phyloP scores from a whole-genome alignment of 2,888 invertebrate genomes.

The Myopa tessellatipennis region DNA sequence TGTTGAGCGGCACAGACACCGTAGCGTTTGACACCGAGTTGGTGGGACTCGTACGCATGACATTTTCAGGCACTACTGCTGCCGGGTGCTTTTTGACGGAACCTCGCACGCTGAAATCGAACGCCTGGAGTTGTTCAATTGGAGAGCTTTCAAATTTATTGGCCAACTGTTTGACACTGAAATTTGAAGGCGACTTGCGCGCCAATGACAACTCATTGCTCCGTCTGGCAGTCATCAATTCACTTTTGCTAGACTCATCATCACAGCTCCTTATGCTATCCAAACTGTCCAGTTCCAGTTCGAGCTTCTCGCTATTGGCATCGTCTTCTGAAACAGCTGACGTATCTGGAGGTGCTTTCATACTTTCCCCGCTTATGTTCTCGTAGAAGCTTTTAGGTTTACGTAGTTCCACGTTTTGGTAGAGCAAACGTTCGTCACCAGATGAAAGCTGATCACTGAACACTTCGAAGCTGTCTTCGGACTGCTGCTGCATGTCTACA shows the following conservation, averaged over 20 bases:
- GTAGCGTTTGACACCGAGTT: not conserved
- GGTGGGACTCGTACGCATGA: not conserved
- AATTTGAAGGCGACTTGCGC: constrained; percentile 66
- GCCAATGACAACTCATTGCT: constrained; percentile 41
- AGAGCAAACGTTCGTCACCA: constrained; percentile 54
- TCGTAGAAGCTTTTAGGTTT: constrained; percentile 65
- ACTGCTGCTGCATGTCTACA: constrained; percentile 48
- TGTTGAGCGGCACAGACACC: constrained; percentile 21
- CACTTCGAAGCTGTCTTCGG: not conserved
- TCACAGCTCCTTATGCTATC: constrained; percentile 54
- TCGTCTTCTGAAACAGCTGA: constrained; percentile 46
- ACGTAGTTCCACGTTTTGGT: constrained; percentile 67
- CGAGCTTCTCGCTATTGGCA: constrained; percentile 44
- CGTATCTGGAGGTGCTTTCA: constrained; percentile 52
- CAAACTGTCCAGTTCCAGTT: constrained; percentile 59
- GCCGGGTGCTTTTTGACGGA: constrained; percentile 45
- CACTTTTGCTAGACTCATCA: constrained; percentile 36
- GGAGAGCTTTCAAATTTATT: constrained; percentile 74
- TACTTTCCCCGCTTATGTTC: constrained; percentile 63
- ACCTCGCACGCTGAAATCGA: constrained; percentile 68
- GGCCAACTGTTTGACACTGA: constrained; percentile 74
- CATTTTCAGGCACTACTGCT: not conserved
- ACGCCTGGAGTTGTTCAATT: constrained; percentile 72
- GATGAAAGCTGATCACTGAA: constrained; percentile 31
- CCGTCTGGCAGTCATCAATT: constrained; percentile 29